These are phyloP conservation scores for Thunnus albacares DNA, from an alignment of 2,797 vertebrate species.

Conservation along the genomic window DNA sequence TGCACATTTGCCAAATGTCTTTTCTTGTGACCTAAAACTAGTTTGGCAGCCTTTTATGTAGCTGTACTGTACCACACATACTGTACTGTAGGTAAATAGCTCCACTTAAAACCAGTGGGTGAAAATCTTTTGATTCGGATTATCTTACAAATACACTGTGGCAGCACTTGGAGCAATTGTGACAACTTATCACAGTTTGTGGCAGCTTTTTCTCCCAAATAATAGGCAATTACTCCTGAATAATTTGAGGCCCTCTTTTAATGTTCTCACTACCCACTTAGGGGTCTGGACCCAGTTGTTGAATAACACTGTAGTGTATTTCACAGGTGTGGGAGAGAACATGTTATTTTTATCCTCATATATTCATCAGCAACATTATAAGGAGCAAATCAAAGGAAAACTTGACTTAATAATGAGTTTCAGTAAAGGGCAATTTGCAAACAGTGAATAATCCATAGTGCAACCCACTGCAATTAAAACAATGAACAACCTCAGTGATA, in stretches of 20 bases:
- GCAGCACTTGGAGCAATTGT: constrained; percentile 26
- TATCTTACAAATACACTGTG: constrained; percentile 22
- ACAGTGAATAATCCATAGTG: constrained; percentile 68
- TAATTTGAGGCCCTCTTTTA: constrained; percentile 51
- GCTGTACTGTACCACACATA: background rate
- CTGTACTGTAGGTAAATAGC: constrained; percentile 15
- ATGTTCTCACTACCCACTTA: constrained; percentile 43
- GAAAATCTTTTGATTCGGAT: constrained; percentile 26
- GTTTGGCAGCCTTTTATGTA: constrained; percentile 33
- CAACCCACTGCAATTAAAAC: constrained; percentile 72
- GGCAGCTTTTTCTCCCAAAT: constrained; percentile 45
- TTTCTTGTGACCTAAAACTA: constrained; percentile 24
- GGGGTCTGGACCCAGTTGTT: constrained; percentile 20
- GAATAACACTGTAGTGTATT: constrained; percentile 27
- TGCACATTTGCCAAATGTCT: constrained; percentile 9
- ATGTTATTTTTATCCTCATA: constrained; percentile 45
- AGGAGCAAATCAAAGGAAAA: constrained; percentile 67
- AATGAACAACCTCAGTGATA: constrained; percentile 66
- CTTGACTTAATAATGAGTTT: constrained; percentile 74
- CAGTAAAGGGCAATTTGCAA: constrained; percentile 75
- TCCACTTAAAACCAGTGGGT: constrained; percentile 33
- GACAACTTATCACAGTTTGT: constrained; percentile 58
- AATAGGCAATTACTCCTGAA: constrained; percentile 50
- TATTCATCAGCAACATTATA: constrained; percentile 51
- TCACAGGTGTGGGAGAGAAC: constrained; percentile 55